Evolutionary conservation across 2,113 vertebrate genomes (phyloP).

Genomic region (Alosa alosa): DNA sequence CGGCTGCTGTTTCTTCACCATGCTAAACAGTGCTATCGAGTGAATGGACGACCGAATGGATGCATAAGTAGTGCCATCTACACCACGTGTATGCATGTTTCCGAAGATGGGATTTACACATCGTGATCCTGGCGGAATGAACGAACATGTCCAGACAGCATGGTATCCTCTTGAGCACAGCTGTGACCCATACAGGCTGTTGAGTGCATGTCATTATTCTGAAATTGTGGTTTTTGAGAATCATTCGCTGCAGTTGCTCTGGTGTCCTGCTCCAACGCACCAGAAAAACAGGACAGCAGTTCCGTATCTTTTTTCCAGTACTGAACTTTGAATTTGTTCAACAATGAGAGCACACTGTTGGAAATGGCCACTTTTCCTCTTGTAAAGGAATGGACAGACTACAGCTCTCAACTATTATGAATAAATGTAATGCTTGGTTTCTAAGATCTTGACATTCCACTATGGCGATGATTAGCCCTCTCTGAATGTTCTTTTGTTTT

Average conservation of each 20-base stretch:
- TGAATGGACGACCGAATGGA: background rate
- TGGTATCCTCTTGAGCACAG: background rate
- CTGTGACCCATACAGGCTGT: background rate
- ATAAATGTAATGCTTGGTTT: conserved; percentile 61
- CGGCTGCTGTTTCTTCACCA: background rate
- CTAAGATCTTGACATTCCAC: conserved; percentile 83
- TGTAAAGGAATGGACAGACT: background rate
- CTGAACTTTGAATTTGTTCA: background rate
- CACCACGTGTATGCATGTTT: background rate
- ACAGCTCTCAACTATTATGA: background rate
- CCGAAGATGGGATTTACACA: background rate
- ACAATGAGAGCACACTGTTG: background rate
- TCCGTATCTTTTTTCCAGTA: conserved; percentile 32
- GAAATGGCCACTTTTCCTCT: background rate
- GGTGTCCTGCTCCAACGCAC: background rate
- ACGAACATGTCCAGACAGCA: background rate
- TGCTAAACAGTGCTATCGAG: background rate
- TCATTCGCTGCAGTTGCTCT: background rate
- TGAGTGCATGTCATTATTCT: background rate
- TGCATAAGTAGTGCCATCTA: background rate
- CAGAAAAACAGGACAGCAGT: conserved; percentile 16
- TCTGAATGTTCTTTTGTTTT: conserved; percentile 72
- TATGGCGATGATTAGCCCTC: conserved; percentile 71
- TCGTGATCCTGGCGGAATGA: background rate
- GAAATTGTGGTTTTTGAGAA: background rate